phyloP scores from a whole-genome alignment of 2,888 invertebrate species.

The Temnothorax rugatulus region DNA sequence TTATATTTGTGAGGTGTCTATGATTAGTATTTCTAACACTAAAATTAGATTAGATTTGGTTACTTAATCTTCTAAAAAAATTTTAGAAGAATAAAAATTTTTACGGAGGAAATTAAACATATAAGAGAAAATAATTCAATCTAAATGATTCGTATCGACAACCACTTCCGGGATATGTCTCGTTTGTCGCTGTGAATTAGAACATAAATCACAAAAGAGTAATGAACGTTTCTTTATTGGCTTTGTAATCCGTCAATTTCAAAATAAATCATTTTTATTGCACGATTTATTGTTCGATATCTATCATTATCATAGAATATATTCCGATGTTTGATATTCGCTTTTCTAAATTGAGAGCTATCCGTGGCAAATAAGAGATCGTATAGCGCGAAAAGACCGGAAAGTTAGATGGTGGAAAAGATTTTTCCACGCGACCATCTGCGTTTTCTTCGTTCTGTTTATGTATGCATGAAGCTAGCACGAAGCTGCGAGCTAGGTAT shows the following conservation, averaged over 20 bases:
- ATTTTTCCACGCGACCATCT: slow-evolving; percentile 20
- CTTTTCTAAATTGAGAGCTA: slow-evolving; percentile 30
- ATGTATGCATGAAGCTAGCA: slow-evolving; percentile 46
- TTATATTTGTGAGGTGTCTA: not conserved
- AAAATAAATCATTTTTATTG: slow-evolving; percentile 33
- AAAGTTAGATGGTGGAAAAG: not conserved
- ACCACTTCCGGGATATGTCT: slow-evolving; percentile 2
- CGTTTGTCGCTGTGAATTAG: not conserved
- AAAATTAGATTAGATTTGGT: not conserved
- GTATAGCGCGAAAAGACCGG: not conserved
- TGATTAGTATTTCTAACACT: not conserved
- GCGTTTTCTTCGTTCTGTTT: slow-evolving; percentile 46
- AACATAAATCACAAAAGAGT: slow-evolving; percentile 39
- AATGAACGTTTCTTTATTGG: slow-evolving; percentile 12
- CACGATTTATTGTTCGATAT: not conserved
- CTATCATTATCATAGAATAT: not conserved
- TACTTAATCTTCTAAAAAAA: not conserved
- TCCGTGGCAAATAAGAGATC: not conserved
- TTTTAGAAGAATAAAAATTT: not conserved
- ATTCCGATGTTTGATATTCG: slow-evolving; percentile 18
- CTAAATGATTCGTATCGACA: slow-evolving; percentile 10
- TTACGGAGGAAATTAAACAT: not conserved
- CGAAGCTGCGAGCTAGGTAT: slow-evolving; percentile 14
- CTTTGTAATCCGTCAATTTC: slow-evolving; percentile 9
- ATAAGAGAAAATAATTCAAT: not conserved